Evolutionary conservation across 2,113 vertebrate genomes (phyloP), one percentile per base, ranked within the genome.

Genomic region (Telmatochromis sp.): DNA sequence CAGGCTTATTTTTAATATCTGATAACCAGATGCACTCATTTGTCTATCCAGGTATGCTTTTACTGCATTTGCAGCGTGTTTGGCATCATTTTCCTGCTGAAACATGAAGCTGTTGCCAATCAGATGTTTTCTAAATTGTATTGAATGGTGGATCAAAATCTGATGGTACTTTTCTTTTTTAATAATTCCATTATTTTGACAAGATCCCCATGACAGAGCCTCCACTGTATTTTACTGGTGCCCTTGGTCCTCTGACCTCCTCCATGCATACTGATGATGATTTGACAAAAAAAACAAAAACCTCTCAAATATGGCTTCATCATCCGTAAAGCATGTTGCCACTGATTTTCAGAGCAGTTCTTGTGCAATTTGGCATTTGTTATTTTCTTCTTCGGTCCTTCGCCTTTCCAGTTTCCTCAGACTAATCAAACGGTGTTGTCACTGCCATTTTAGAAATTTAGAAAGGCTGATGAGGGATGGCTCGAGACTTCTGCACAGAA

Each of bases 121-220:
- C 58, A 35, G 6, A n/a, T 63, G 4, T 65, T 65, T 65, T 65
- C 60, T 37, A 65, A 35, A 65, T 65, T 37, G 19, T 13, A 65
- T 7, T 37, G 33, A 2, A 65, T 0, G 2, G 17, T 65, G 60
- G 33, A 37, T 65, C 33, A 65, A 65, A 65, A 65, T 65, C 19
- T 37, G 19, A 65, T 37, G 4, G 19, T 65, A 0, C 31, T 65
- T 65, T 37, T 0, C 17, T 65, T n/a, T 33, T 37, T 65, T 65
- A 1, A n/a, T 37, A 65, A 65, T 21, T 65, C 33, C 19, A 65
- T 65, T n/a, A 19, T 65, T 37, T 37, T 65, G 6, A 65, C 31
- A 65, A 37, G 19, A 65, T 7, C 31, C 6, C 31, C 31, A 2
- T 63, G 31, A 63, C 58, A 63, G 31, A 63, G 31, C 58, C 1